phyloP scores from a whole-genome alignment of 2,888 invertebrate genomes.

The Acanthosepion lycidas region DNA sequence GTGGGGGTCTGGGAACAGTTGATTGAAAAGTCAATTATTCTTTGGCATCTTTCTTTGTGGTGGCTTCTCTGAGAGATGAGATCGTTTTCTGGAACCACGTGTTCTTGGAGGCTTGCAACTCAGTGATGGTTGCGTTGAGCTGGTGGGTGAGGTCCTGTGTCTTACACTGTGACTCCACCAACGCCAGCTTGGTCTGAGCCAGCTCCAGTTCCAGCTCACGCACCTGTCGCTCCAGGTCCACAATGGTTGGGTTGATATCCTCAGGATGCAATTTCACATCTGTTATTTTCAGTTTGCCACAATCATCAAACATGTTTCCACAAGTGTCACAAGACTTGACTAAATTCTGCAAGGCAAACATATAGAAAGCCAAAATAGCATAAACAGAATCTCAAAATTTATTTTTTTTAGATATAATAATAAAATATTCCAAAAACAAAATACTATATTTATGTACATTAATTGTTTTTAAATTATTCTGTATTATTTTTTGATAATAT shows the following conservation, averaged over 20 bases:
- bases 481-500: too few relatives aligned
- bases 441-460: too few relatives aligned
- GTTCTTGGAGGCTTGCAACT: slow-evolving; percentile 82
- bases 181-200: slow-evolving; percentile 95
- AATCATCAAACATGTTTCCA: slow-evolving; percentile 65
- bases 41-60: slow-evolving; percentile 66
- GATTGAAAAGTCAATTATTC: slow-evolving; percentile 50
- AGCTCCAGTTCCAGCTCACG: slow-evolving; percentile 94
- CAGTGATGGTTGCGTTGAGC: slow-evolving; percentile 86
- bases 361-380: neutral
- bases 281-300: slow-evolving; percentile 65
- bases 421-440: too few relatives aligned
- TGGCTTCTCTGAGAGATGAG: slow-evolving; percentile 78
- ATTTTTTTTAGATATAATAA: neutral
- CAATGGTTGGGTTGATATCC: slow-evolving; percentile 63
- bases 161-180: slow-evolving; percentile 96
- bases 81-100: slow-evolving; percentile 96
- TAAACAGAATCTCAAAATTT: neutral
- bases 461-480: too few relatives aligned
- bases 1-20: neutral
- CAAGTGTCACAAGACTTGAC: slow-evolving; percentile 69
- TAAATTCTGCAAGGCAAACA: slow-evolving; percentile 52
- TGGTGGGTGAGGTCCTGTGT: slow-evolving; percentile 94
- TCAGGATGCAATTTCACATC: slow-evolving; percentile 61
- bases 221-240: slow-evolving; percentile 67